Evolutionary conservation across 2,113 vertebrate species (phyloP).

Genomic region (Ailuropoda melanoleuca): DNA sequence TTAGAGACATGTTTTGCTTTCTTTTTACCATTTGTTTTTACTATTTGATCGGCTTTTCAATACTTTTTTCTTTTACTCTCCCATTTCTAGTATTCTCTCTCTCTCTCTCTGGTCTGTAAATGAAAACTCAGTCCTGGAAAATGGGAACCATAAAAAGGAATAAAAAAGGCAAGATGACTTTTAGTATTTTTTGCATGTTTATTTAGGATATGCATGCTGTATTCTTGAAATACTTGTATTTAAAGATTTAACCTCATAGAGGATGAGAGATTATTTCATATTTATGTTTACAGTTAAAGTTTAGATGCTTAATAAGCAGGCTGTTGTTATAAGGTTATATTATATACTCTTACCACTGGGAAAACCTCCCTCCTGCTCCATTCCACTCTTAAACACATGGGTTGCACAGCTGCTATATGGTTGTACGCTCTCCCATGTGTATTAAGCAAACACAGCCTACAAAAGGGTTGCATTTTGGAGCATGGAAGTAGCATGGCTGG

Average conservation of each 20-base stretch:
- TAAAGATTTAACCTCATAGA: constrained; percentile 27
- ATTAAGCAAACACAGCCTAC: constrained; percentile 52
- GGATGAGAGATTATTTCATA: background rate
- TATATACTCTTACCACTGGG: constrained; percentile 8
- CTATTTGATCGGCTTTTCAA: background rate
- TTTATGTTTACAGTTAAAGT: constrained; percentile 50
- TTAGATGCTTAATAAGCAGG: constrained; percentile 45
- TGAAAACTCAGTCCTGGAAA: constrained; percentile 37
- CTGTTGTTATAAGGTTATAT: constrained; percentile 51
- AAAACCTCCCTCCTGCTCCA: constrained; percentile 24
- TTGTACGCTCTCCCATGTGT: constrained; percentile 61
- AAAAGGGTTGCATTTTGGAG: constrained; percentile 65
- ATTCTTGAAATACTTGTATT: constrained; percentile 23
- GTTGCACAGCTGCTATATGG: constrained; percentile 72
- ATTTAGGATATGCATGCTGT: background rate
- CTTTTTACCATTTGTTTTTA: constrained; percentile 13
- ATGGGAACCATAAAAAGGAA: background rate
- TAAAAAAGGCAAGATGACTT: background rate
- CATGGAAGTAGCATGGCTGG: constrained; percentile 69
- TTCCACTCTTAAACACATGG: constrained; percentile 68
- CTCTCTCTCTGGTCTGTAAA: background rate
- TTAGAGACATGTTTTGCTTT: constrained; percentile 3
- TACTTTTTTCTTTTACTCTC: background rate
- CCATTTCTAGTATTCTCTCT: background rate
- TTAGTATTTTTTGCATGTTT: constrained; percentile 38